phyloP scores from a whole-genome alignment of 2,888 invertebrate species.

The Neoscelio sp. region DNA sequence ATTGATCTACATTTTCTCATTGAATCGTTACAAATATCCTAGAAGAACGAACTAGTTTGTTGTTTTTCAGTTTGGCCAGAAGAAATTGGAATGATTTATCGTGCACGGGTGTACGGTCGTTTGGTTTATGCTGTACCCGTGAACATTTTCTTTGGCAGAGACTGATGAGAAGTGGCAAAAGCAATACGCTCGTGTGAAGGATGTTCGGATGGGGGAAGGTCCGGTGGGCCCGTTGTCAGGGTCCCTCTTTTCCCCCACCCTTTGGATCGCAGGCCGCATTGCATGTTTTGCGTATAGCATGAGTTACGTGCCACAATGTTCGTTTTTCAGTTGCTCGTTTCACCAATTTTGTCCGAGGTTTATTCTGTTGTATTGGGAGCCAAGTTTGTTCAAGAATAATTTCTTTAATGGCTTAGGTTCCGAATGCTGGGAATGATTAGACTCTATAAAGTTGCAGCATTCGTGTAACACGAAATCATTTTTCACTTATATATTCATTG shows the following conservation, averaged over 20 bases:
- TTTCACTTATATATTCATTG: too few species aligned
- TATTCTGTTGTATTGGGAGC: too few species aligned
- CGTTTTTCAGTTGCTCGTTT: constrained; percentile 4
- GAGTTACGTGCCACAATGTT: constrained; percentile 4
- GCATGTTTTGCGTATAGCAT: constrained; percentile 1
- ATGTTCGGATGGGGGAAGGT: constrained; percentile 60
- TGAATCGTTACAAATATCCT: too few species aligned
- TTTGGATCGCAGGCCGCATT: not conserved
- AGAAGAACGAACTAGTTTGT: too few species aligned
- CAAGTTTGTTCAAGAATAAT: not conserved
- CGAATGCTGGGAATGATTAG: too few species aligned
- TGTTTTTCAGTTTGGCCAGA: too few species aligned
- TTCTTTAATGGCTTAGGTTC: not conserved
- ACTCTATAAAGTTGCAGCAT: too few species aligned
- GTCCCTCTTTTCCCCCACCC: constrained; percentile 4
- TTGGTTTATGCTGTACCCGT: not conserved
- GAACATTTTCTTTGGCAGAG: constrained; percentile 72
- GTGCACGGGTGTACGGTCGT: not conserved
- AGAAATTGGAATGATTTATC: constrained; percentile 19
- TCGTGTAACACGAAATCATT: too few species aligned
- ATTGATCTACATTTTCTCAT: too few species aligned
- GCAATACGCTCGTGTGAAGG: constrained; percentile 69
- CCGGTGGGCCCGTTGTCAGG: constrained; percentile 21
- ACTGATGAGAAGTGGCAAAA: constrained; percentile 75
- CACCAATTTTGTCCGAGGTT: not conserved